Evolutionary conservation across 2,888 invertebrate species (phyloP).

Genomic region (Dilophus febrilis): DNA sequence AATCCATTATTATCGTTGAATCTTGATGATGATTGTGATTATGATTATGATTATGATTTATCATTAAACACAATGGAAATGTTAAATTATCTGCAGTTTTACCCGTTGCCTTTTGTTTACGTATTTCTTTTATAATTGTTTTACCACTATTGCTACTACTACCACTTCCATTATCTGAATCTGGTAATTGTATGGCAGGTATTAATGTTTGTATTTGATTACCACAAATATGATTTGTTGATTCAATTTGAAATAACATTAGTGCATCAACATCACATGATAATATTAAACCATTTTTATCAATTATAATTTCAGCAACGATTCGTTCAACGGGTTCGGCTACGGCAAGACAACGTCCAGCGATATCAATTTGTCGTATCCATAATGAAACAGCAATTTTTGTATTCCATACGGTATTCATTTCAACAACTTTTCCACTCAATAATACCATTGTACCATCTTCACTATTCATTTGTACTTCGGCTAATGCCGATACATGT

Average conservation of each 20-base stretch:
- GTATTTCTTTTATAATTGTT: slow-evolving; percentile 29
- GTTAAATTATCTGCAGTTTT: slow-evolving; percentile 42
- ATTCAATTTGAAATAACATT: slow-evolving; percentile 37
- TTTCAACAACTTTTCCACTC: slow-evolving; percentile 50
- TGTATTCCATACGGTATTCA: slow-evolving; percentile 36
- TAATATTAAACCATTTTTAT: slow-evolving; percentile 17
- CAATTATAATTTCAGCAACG: slow-evolving; percentile 17
- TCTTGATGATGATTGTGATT: slow-evolving; percentile 13
- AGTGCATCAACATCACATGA: slow-evolving; percentile 29
- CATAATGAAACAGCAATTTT: slow-evolving; percentile 46
- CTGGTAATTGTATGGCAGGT: slow-evolving; percentile 35
- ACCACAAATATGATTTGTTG: slow-evolving; percentile 33
- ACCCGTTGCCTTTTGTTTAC: slow-evolving; percentile 48
- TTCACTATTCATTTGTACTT: slow-evolving; percentile 35
- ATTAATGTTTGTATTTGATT: slow-evolving; percentile 33
- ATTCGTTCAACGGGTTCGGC: slow-evolving; percentile 43
- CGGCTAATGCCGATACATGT: slow-evolving; percentile 33
- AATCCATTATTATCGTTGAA: slow-evolving; percentile 8
- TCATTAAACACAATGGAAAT: slow-evolving; percentile 42
- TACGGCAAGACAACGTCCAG: slow-evolving; percentile 41
- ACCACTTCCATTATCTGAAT: slow-evolving; percentile 24
- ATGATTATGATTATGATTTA: too few species aligned
- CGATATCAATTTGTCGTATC: slow-evolving; percentile 40
- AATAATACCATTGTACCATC: slow-evolving; percentile 40
- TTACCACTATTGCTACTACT: too few species aligned